phyloP scores from a whole-genome alignment of 2,888 invertebrate genomes.

The Julus scandinavius region DNA sequence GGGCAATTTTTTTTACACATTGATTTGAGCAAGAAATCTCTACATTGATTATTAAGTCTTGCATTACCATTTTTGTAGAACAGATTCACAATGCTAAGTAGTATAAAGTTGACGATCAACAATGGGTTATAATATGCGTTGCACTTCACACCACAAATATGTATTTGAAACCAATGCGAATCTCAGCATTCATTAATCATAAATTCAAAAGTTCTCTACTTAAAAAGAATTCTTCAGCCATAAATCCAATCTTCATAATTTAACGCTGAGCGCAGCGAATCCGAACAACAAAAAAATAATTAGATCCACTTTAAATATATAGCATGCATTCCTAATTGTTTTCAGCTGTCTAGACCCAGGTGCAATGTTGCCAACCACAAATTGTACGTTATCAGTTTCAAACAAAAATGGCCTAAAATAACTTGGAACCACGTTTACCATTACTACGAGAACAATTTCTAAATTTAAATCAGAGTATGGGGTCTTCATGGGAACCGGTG shows the following conservation, averaged over 20 bases:
- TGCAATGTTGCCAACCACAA: not conserved
- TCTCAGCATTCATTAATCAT: not conserved
- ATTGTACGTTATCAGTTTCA: not conserved
- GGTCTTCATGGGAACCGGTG: not conserved
- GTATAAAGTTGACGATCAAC: too few relatives aligned
- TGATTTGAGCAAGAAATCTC: too few relatives aligned
- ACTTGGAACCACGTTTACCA: not conserved
- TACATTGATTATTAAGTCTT: too few relatives aligned
- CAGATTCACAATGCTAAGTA: too few relatives aligned
- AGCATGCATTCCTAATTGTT: not conserved
- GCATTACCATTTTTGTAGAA: too few relatives aligned
- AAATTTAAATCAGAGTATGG: constrained; percentile 13
- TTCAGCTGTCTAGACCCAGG: constrained; percentile 35
- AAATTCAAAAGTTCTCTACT: not conserved
- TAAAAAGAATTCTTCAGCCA: not conserved
- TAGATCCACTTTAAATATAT: not conserved
- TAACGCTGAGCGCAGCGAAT: not conserved
- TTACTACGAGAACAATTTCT: not conserved
- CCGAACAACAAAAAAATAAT: not conserved
- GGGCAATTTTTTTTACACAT: too few relatives aligned
- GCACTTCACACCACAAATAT: not conserved
- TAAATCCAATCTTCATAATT: not conserved
- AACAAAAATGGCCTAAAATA: not conserved
- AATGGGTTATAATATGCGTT: not conserved
- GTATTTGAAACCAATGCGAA: not conserved